Conservation (phyloP, 2,888 invertebrate species). For the Sesia bembeciformis region DNA sequence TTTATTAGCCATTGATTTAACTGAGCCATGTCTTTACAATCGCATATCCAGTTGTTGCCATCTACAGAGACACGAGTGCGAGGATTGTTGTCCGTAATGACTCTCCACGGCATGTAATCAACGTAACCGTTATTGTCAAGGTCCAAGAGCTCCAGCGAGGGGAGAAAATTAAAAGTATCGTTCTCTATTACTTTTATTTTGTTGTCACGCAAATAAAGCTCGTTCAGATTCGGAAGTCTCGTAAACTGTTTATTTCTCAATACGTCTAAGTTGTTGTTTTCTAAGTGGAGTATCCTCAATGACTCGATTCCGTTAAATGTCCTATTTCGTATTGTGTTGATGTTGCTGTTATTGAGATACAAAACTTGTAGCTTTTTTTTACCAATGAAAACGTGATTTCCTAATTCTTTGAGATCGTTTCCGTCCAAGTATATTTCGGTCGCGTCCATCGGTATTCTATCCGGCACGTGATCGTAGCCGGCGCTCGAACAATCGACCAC, state of each 20-base stretch:
- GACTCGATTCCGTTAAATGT: slow-evolving; percentile 87
- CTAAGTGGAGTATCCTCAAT: slow-evolving; percentile 82
- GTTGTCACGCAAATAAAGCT: slow-evolving; percentile 85
- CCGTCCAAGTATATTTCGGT: slow-evolving; percentile 91
- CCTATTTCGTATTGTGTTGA: slow-evolving; percentile 84
- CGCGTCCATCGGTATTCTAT: slow-evolving; percentile 90
- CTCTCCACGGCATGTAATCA: slow-evolving; percentile 83
- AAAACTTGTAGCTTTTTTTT: slow-evolving; percentile 86
- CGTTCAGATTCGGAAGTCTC: slow-evolving; percentile 80
- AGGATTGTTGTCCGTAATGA: slow-evolving; percentile 78
- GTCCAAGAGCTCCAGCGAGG: slow-evolving; percentile 80
- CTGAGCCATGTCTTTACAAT: slow-evolving; percentile 81
- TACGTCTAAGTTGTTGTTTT: slow-evolving; percentile 82
- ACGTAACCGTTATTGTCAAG: slow-evolving; percentile 86
- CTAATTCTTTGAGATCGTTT: slow-evolving; percentile 84
- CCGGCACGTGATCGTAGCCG: slow-evolving; percentile 82
- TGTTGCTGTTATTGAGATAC: slow-evolving; percentile 85
- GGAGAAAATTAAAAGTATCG: slow-evolving; percentile 83
- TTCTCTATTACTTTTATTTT: slow-evolving; percentile 82
- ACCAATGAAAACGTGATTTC: slow-evolving; percentile 90
- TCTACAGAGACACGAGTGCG: slow-evolving; percentile 81
- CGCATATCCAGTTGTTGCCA: slow-evolving; percentile 89
- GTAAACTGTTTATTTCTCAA: slow-evolving; percentile 87
- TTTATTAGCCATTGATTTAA: slow-evolving; percentile 81
- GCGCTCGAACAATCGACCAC: slow-evolving; percentile 88